Evolutionary conservation across 2,888 invertebrate species (phyloP).

Genomic region (Litoditis marina): DNA sequence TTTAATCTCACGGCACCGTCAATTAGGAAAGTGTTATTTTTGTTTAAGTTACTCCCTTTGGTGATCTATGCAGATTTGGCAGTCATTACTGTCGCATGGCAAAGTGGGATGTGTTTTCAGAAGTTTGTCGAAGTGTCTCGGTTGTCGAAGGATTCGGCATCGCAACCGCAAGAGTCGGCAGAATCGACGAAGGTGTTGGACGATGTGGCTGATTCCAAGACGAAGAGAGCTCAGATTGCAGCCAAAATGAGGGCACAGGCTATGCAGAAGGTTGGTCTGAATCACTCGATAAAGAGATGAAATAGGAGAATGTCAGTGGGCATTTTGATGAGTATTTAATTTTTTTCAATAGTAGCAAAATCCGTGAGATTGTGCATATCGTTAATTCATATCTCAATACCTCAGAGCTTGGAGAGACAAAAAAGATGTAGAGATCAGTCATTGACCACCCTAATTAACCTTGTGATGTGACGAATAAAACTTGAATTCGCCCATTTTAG

Average conservation of each 20-base stretch:
- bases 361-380: no score
- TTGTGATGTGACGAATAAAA: slow-evolving; percentile 5
- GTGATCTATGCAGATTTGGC: slow-evolving; percentile 40
- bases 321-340: slow-evolving; percentile 3
- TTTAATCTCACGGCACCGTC: no score
- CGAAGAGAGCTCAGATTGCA: slow-evolving; percentile 37
- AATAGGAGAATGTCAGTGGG: neutral
- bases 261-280: slow-evolving; percentile 29
- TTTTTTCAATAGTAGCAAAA: no score
- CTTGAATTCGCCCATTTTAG: slow-evolving; percentile 13
- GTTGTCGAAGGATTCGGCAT: neutral
- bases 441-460: no score
- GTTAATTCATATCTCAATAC: no score
- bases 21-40: no score
- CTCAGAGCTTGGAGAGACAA: no score
- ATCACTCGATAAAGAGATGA: no score
- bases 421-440: no score
- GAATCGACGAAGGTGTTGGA: neutral
- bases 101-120: neutral
- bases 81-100: no score
- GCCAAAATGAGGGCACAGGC: slow-evolving; percentile 50
- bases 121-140: no score
- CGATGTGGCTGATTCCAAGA: slow-evolving; percentile 26
- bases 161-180: neutral
- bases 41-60: slow-evolving; percentile 11